These are phyloP conservation scores for Blennius ocellaris DNA, from an alignment of 2,113 vertebrate genomes.

Conservation along the genomic window DNA sequence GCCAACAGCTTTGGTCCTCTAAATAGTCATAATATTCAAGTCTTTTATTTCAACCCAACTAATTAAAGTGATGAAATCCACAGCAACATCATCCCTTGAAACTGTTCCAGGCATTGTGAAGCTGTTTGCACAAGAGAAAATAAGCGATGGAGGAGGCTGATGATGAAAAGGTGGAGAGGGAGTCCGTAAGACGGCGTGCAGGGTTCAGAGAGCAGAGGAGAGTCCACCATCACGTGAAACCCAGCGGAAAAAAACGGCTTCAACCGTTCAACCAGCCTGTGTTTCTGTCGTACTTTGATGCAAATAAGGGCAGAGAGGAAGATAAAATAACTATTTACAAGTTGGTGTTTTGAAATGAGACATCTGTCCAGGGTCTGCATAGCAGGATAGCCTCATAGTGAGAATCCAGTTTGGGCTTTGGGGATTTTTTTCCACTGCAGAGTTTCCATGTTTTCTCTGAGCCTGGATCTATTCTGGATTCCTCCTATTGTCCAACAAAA, in stretches of 20 bases:
- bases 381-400: too few relatives aligned
- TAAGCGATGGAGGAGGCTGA: conserved; percentile 33
- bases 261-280: neutral
- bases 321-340: too few relatives aligned
- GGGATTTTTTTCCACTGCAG: too few relatives aligned
- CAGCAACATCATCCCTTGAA: conserved; percentile 49
- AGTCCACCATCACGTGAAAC: neutral
- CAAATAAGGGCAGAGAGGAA: too few relatives aligned
- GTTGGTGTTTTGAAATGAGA: too few relatives aligned
- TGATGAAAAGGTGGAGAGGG: conserved; percentile 63
- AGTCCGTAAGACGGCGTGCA: conserved; percentile 33
- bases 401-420: too few relatives aligned
- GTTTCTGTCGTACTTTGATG: too few relatives aligned
- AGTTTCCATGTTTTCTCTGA: too few relatives aligned
- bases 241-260: too few relatives aligned
- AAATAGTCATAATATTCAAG: conserved; percentile 58
- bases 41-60: conserved; percentile 56
- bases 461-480: too few relatives aligned
- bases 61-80: conserved; percentile 72
- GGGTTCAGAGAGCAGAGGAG: conserved; percentile 9
- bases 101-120: conserved; percentile 42
- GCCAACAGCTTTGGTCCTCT: conserved; percentile 28
- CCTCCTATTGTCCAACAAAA: too few relatives aligned
- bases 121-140: conserved; percentile 55
- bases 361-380: too few relatives aligned